phyloP scores from a whole-genome alignment of 2,888 invertebrate genomes.

The Spodoptera picta region DNA sequence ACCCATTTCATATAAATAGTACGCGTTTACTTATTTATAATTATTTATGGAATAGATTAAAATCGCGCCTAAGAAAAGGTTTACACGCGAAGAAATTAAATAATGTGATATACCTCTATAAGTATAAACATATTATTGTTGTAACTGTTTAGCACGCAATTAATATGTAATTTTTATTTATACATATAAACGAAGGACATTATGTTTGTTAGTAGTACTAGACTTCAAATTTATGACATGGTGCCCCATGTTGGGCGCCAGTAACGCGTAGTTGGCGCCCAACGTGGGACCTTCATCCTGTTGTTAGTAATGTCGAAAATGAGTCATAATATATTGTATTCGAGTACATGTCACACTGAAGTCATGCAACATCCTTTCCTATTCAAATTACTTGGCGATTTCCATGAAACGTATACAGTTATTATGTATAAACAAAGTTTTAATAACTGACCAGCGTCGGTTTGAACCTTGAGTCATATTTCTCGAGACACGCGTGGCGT shows the following conservation, averaged over 20 bases:
- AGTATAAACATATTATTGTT: conserved; percentile 39
- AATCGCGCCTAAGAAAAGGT: conserved; percentile 54
- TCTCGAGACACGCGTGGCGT: conserved; percentile 36
- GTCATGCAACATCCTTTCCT: conserved; percentile 9
- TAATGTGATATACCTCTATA: conserved; percentile 37
- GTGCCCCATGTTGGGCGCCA: conserved; percentile 47
- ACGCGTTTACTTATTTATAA: conserved; percentile 49
- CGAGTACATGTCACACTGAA: conserved; percentile 11
- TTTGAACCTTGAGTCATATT: conserved; percentile 57
- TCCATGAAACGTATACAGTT: conserved; percentile 43
- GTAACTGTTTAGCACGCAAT: conserved; percentile 44
- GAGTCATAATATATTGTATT: no score
- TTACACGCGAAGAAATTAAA: conserved; percentile 57
- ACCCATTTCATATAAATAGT: conserved; percentile 52
- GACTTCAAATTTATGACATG: conserved; percentile 23
- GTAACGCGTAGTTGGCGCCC: conserved; percentile 26
- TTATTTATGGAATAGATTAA: conserved; percentile 48
- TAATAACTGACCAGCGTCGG: conserved; percentile 25
- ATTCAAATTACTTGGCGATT: conserved; percentile 32
- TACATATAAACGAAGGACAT: conserved; percentile 28
- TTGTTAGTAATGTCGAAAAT: no score
- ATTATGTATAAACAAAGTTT: conserved; percentile 40
- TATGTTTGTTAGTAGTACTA: conserved; percentile 33
- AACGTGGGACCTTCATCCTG: conserved; percentile 12
- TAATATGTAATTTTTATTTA: conserved; percentile 41